Conservation (phyloP, 1,140 invertebrate genomes). For the Dysdera silvatica region DNA sequence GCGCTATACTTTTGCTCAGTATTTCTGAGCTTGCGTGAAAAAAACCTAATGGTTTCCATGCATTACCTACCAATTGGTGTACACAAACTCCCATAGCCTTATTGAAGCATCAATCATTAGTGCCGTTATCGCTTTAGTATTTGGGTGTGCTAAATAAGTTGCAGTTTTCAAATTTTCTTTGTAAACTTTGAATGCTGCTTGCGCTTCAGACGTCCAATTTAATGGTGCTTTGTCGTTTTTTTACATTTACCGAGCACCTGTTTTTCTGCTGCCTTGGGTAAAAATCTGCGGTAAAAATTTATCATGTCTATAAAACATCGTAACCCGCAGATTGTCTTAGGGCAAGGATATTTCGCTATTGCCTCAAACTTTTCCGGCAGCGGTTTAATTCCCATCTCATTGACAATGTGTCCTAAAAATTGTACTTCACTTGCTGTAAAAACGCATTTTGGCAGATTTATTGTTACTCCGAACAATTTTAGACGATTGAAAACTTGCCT, state of each 20-base stretch:
- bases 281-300: slow-evolving; percentile 39
- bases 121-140: not conserved
- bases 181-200: slow-evolving; percentile 39
- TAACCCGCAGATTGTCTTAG: slow-evolving; percentile 34
- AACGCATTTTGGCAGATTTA: slow-evolving; percentile 34
- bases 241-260: not conserved
- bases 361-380: slow-evolving; percentile 5
- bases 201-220: slow-evolving; percentile 25
- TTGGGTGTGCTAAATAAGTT: slow-evolving; percentile 12
- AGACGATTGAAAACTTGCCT: slow-evolving; percentile 39
- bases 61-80: not conserved
- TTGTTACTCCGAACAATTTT: slow-evolving; percentile 26
- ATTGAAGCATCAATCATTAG: slow-evolving; percentile 24
- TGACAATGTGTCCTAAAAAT: slow-evolving; percentile 15
- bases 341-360: slow-evolving; percentile 22
- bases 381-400: slow-evolving; percentile 6
- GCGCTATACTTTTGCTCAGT: slow-evolving; percentile 24
- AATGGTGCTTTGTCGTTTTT: not conserved
- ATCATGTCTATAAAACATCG: slow-evolving; percentile 39
- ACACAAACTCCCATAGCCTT: slow-evolving; percentile 21
- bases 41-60: slow-evolving; percentile 29
- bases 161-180: slow-evolving; percentile 37
- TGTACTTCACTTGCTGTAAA: not conserved
- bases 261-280: not conserved
- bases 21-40: slow-evolving; percentile 21